phyloP scores from a whole-genome alignment of 1,140 invertebrate genomes.

The Drosophila elegans region DNA sequence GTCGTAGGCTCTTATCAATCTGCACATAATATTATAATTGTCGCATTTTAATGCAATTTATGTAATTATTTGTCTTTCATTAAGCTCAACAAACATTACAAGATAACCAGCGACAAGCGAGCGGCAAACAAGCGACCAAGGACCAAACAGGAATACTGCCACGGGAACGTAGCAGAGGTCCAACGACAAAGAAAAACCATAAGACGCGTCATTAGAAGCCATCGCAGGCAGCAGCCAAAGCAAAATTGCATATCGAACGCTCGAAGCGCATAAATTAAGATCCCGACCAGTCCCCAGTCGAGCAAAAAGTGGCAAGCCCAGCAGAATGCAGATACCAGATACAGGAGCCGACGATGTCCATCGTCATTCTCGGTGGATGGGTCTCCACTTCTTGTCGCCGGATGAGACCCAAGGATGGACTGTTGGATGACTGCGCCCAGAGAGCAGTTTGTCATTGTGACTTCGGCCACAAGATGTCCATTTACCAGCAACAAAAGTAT shows the following conservation, averaged over 20 bases:
- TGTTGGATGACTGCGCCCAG: slow-evolving; percentile 40
- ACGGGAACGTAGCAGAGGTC: no score
- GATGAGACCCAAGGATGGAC: slow-evolving; percentile 19
- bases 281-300: slow-evolving; percentile 39
- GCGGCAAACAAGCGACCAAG: slow-evolving; percentile 20
- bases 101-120: slow-evolving; percentile 23
- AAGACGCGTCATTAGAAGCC: slow-evolving; percentile 43
- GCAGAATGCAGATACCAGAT: slow-evolving; percentile 51
- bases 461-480: slow-evolving; percentile 17
- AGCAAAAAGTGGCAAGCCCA: slow-evolving; percentile 34
- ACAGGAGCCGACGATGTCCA: slow-evolving; percentile 36
- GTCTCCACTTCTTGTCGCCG: slow-evolving; percentile 13
- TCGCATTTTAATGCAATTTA: slow-evolving; percentile 33
- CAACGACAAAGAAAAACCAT: slow-evolving; percentile 1
- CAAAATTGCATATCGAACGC: slow-evolving; percentile 51
- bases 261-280: slow-evolving; percentile 51
- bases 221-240: slow-evolving; percentile 16
- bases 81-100: slow-evolving; percentile 41
- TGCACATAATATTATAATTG: slow-evolving; percentile 34
- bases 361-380: slow-evolving; percentile 27
- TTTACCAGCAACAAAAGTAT: background rate
- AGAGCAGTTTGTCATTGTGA: slow-evolving; percentile 55
- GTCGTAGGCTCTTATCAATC: slow-evolving; percentile 17
- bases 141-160: slow-evolving; percentile 25
- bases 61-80: slow-evolving; percentile 54